Percentiles rank a stretch among this genome's conserved stretches.
phyloP scores from a whole-genome alignment of 1,140 invertebrate genomes.

The Anoplolepis gracilipes region DNA sequence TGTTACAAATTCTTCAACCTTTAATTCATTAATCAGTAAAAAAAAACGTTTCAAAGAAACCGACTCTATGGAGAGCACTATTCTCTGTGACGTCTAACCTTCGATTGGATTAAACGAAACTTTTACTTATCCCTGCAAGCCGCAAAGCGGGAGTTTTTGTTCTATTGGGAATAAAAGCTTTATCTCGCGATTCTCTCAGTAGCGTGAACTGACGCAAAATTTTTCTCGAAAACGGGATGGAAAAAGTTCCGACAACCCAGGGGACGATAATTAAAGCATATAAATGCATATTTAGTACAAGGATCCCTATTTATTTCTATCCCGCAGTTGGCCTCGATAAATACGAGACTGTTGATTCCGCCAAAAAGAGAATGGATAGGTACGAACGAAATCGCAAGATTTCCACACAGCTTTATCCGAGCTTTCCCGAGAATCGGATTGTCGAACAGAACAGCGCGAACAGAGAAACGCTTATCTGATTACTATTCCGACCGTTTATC shows the following conservation, averaged over 20 bases:
- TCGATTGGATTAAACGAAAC: constrained; percentile 60
- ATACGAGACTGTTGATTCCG: background rate
- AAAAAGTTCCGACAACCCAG: background rate
- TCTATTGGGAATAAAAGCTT: constrained; percentile 43
- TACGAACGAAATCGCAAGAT: background rate
- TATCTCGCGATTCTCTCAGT: background rate
- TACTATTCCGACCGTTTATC: constrained; percentile 48
- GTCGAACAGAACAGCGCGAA: background rate
- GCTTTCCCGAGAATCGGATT: background rate
- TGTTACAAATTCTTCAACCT: background rate
- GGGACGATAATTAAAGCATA: constrained; percentile 28
- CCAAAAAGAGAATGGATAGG: background rate
- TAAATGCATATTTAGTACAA: constrained; percentile 37
- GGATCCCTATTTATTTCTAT: background rate
- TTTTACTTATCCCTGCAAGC: constrained; percentile 49
- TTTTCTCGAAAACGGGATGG: constrained; percentile 18
- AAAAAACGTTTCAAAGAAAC: constrained; percentile 22
- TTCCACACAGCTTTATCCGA: constrained; percentile 25
- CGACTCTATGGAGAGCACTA: background rate
- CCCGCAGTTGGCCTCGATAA: background rate
- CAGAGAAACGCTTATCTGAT: constrained; percentile 58
- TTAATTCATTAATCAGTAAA: constrained; percentile 37
- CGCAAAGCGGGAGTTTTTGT: constrained; percentile 30
- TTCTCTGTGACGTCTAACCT: constrained; percentile 3
- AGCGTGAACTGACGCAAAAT: background rate